Evolutionary conservation across 1,140 invertebrate genomes (phyloP).

Genomic region (Drosophila mojavensis): DNA sequence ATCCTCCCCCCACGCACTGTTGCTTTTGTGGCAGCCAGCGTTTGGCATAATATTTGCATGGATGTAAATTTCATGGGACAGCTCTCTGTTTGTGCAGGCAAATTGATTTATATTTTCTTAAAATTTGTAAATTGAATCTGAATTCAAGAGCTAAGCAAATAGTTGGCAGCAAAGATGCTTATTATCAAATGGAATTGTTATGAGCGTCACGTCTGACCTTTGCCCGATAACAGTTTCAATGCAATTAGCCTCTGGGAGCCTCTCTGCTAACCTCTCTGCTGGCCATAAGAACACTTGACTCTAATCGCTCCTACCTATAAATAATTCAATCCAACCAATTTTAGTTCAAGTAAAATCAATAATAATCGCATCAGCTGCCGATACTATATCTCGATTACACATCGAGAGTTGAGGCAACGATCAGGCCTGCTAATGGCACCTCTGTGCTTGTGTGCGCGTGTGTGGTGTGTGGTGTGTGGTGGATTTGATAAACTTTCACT

Average conservation of each 20-base stretch:
- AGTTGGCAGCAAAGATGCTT: slow-evolving; percentile 17
- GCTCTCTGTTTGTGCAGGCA: slow-evolving; percentile 59
- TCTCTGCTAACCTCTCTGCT: slow-evolving; percentile 1
- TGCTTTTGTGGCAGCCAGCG: slow-evolving; percentile 42
- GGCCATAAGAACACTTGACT: background rate
- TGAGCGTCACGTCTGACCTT: slow-evolving; percentile 56
- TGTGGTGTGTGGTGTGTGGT: background rate
- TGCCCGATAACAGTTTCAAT: slow-evolving; percentile 40
- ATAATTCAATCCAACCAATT: slow-evolving; percentile 71
- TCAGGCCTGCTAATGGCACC: slow-evolving; percentile 51
- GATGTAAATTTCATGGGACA: slow-evolving; percentile 57
- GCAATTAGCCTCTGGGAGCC: slow-evolving; percentile 44
- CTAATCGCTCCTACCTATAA: slow-evolving; percentile 32
- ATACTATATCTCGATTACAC: slow-evolving; percentile 44
- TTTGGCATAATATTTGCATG: slow-evolving; percentile 68
- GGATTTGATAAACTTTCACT: slow-evolving; percentile 38
- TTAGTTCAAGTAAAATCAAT: slow-evolving; percentile 62
- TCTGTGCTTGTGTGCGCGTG: background rate
- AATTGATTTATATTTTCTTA: slow-evolving; percentile 76
- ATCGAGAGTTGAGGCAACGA: background rate
- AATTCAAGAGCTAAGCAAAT: slow-evolving; percentile 46
- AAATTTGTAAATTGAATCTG: slow-evolving; percentile 62
- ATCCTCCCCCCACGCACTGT: slow-evolving; percentile 7
- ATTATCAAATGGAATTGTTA: slow-evolving; percentile 25
- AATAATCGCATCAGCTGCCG: slow-evolving; percentile 67